Conservation (phyloP, 2,797 vertebrate genomes). For the Liasis olivaceus region DNA sequence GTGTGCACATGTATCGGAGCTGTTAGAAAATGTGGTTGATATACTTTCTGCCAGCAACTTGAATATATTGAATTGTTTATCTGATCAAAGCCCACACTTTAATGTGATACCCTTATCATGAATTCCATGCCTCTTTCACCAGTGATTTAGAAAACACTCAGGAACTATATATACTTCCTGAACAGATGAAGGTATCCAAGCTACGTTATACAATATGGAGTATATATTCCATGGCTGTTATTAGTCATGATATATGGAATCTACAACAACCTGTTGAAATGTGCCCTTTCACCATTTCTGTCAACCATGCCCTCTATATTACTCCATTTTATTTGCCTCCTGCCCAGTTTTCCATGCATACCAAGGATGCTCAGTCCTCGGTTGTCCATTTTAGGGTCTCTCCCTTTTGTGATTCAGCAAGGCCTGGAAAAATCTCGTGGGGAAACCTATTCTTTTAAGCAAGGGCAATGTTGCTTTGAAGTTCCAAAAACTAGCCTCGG, state of each 20-base stretch:
- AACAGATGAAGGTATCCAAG: neutral
- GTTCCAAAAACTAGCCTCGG: neutral
- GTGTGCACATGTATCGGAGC: neutral
- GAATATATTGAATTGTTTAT: neutral
- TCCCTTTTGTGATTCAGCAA: neutral
- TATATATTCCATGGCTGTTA: neutral
- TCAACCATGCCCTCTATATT: neutral
- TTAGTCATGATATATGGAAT: neutral
- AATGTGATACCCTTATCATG: neutral
- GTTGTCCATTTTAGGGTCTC: neutral
- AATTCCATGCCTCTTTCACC: neutral
- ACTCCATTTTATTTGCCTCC: neutral
- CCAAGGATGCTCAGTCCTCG: neutral
- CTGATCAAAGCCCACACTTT: neutral
- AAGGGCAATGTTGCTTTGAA: neutral
- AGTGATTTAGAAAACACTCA: neutral
- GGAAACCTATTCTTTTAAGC: neutral
- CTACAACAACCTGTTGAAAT: neutral
- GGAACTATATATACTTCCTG: neutral
- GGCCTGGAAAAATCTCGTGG: neutral
- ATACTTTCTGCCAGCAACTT: neutral
- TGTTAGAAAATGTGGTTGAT: neutral
- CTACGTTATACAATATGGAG: neutral
- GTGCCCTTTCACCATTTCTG: neutral
- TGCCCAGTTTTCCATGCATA: neutral